A percentile compares a stretch with the other conserved stretches of the same genome.
Evolutionary conservation across 2,888 invertebrate species (phyloP).

Genomic region (Lepidochitona cinerea): DNA sequence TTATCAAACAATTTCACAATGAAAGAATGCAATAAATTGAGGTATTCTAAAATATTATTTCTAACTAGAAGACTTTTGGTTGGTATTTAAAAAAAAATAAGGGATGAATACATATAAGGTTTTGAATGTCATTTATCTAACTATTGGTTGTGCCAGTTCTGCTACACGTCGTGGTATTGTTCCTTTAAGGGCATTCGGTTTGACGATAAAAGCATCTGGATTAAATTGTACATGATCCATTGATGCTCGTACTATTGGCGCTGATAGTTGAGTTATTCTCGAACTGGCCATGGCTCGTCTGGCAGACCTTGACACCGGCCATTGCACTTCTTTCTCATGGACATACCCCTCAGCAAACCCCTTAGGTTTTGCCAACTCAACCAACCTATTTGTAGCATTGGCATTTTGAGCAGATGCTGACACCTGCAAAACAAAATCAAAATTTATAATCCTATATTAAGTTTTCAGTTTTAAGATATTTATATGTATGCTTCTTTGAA

Average conservation of each 20-base stretch:
- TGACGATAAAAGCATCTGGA: conserved; percentile 64
- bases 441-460: no score
- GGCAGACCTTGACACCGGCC: conserved; percentile 54
- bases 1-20: no score
- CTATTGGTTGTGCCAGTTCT: conserved; percentile 56
- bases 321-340: conserved; percentile 50
- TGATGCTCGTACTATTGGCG: conserved; percentile 57
- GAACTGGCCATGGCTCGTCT: conserved; percentile 44
- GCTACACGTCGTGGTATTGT: conserved; percentile 47
- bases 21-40: no score
- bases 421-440: conserved; percentile 55
- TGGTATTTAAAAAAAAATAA: no score
- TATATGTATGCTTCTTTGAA: no score
- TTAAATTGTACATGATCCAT: conserved; percentile 68
- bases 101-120: no score
- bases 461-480: no score
- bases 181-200: conserved; percentile 58
- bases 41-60: no score
- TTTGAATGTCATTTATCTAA: conserved; percentile 49
- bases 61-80: no score
- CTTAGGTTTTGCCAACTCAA: conserved; percentile 58
- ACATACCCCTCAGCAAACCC: conserved; percentile 53
- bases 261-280: conserved; percentile 47
- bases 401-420: conserved; percentile 51
- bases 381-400: conserved; percentile 48